Percentiles rank a stretch among this genome's conserved stretches.
Conservation (phyloP, 2,888 invertebrate genomes). For the Caenorhabditis wallacei region DNA sequence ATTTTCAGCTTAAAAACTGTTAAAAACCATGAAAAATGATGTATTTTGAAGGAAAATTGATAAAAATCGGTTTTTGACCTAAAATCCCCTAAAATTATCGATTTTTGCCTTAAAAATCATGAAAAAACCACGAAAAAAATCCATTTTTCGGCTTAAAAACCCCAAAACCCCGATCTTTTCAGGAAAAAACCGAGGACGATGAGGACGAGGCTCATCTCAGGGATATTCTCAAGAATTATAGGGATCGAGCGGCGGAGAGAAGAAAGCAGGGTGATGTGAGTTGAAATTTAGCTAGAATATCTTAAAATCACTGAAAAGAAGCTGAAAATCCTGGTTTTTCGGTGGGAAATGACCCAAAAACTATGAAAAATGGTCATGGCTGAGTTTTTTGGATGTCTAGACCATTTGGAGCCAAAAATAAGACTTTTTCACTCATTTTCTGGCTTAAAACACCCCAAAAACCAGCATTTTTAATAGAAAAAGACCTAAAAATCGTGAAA, state of each 20-base stretch:
- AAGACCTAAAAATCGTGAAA: no score
- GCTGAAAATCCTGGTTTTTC: no score
- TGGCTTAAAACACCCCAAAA: no score
- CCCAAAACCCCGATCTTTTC: neutral
- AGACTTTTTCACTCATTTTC: no score
- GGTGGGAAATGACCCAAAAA: no score
- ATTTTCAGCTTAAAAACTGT: neutral
- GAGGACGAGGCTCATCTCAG: conserved; percentile 79
- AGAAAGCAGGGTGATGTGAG: conserved; percentile 77
- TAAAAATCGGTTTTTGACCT: no score
- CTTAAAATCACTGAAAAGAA: neutral
- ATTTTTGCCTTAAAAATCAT: neutral
- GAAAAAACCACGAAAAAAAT: neutral
- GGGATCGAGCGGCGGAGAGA: conserved; percentile 84
- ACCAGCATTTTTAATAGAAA: no score
- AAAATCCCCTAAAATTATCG: conserved; percentile 13
- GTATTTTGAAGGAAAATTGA: no score
- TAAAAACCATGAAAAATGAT: neutral
- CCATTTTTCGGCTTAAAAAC: neutral
- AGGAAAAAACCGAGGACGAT: conserved; percentile 76
- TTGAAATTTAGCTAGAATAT: neutral
- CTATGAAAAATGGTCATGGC: no score
- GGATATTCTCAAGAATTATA: conserved; percentile 82
- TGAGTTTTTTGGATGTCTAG: no score
- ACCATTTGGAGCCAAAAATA: no score